Evolutionary conservation across 2,797 vertebrate species (phyloP), one percentile per base, ranked within the genome.

Genomic region (Cynopterus sphinx): DNA sequence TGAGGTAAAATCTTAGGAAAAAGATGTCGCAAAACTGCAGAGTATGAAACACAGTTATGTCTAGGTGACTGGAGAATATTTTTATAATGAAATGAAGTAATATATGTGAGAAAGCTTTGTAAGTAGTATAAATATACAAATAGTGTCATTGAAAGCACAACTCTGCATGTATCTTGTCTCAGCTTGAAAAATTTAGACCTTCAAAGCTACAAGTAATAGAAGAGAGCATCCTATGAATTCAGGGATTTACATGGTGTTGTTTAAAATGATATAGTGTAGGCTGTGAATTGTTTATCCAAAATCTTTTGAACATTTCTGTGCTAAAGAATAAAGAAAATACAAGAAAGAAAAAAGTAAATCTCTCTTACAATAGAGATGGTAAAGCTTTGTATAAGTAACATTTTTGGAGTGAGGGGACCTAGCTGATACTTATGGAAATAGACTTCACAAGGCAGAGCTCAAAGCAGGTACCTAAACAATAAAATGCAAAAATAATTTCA

Each of bases 401-500:
- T 59, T 59, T 95, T 36, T 1, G 9, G 13, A 22, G 6, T 49
- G 26, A 26, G 10, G n/a, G 22, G 2, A 24, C 21, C 12, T 74
- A 79, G 21, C 57, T 15, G 31, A 61, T 49, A 53, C 41, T 91
- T 21, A n/a, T 33, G 5, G 79, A 79, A 78, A 79, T 17, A 88
- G 15, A 10, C 28, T 22, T 17, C 59, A 9, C 24, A 77, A 41
- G 24, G 39, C 31, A 67, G 36, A 59, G 4, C 28, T 95, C 73
- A 61, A 77, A 89, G 19, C n/a, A 94, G 67, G 78, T 26, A 84
- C 73, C 22, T 71, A 83, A 88, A 65, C 13, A 46, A 74, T 51
- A 70, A 75, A 84, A 79, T 41, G 26, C 19, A 93, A 83, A 93
- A 88, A 21, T 78, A 86, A 92, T 94, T 83, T 91, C n/a, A 28